Evolutionary conservation across 2,888 invertebrate species (phyloP), one percentile per base, ranked within the genome.

Genomic region (Galerucella nymphaeae): DNA sequence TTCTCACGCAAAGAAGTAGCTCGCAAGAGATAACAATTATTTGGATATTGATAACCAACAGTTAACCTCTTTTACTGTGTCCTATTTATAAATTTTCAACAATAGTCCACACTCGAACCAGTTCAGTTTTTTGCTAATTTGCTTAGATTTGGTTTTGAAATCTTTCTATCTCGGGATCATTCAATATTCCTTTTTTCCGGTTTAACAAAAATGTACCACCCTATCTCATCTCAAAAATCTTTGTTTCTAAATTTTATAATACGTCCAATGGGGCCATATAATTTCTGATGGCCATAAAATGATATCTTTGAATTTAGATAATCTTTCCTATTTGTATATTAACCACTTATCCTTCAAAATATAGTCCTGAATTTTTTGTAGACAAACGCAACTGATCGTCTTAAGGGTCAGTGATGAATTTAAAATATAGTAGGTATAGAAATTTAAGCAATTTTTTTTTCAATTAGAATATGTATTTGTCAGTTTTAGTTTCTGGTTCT

Each of bases 281-380:
- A 65, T 55, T 65, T 65, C 38, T 65, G 38, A 38, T 53, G 23
- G 16, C 53, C 20, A 30, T 38, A 57, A 66, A 66, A 57, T 57
- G 55, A 18, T 57, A 11, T 67, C 16, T 57, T 45, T 59, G 48
- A 67, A 67, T 59, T 67, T 59, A 67, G 68, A 68, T 68, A 38
- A 68, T 68, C 61, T 68, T 30, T 20, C 30, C 61, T 50, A 68
- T 50, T 68, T 59, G 38, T 50, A 59, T 63, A 48, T 68, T 68
- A 68, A 61, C 68, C 68, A 48, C 61, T 61, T 61, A 50, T 50
- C 61, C 42, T 18, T 4, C n/a, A 11, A 55, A 41, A 55, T 41
- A 59, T 66, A 53, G 55, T 66, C 66, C 16, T 13, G 3, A 41
- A 41, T 66, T 45, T 66, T 42, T 58, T 30, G 30, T 5, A 30